Conservation (phyloP, 2,797 vertebrate genomes). For the Philypnodon macrostomus region DNA sequence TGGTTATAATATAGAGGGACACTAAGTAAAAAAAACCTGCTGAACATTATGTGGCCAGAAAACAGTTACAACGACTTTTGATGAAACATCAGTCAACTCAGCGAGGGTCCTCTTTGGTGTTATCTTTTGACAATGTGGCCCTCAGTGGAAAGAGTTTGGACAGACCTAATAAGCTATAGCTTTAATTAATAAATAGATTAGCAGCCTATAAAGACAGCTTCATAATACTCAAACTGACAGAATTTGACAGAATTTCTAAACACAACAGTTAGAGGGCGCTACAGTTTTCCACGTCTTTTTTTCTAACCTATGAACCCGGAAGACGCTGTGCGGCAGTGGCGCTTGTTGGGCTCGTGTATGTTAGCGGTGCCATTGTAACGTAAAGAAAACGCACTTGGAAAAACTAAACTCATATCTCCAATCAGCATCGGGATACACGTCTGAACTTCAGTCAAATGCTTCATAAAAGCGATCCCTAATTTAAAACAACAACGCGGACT, state of each 20-base stretch:
- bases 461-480: constrained; percentile 14
- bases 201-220: too few relatives aligned
- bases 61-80: too few relatives aligned
- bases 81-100: too few relatives aligned
- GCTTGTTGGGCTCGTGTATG: constrained; percentile 65
- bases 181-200: too few relatives aligned
- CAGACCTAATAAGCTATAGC: too few relatives aligned
- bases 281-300: fast-evolving
- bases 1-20: too few relatives aligned
- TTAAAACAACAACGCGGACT: background rate
- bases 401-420: constrained; percentile 12
- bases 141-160: too few relatives aligned
- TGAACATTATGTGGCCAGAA: too few relatives aligned
- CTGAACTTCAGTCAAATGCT: constrained; percentile 28
- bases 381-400: constrained; percentile 39
- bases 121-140: too few relatives aligned
- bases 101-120: too few relatives aligned
- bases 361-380: constrained; percentile 52
- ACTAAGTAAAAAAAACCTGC: too few relatives aligned
- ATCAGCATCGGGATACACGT: constrained; percentile 7
- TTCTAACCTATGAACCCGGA: constrained; percentile 44
- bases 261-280: constrained; percentile 24
- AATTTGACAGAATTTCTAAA: background rate
- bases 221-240: too few relatives aligned
- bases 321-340: constrained; percentile 18